Base-by-base conservation (phyloP, 1,140 invertebrate genomes). In the Hycleus phaleratus region DNA sequence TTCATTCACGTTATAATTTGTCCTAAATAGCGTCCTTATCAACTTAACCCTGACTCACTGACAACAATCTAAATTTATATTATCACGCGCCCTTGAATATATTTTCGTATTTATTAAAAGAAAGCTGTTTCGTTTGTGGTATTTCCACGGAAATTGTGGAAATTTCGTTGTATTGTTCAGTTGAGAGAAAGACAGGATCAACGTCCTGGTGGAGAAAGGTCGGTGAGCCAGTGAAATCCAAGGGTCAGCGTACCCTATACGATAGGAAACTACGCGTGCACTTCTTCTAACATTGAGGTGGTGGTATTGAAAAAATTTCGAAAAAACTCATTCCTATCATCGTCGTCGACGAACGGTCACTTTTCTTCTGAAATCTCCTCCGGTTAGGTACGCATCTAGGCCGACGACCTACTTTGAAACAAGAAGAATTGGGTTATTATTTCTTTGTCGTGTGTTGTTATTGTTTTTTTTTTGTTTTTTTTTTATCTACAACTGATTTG, bases 221-320 rank as follows among this genome's bases (percentile, higher is more conserved):
- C 59, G 62, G 45, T 56, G 54, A 51, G 59, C 55, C 55, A 64
- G 62, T 64, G 62, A 64, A 64, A 64, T 64, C 62, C 44, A 50
- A 50, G 59, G 62, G 59, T 64, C 62, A 61, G 40, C 58, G 62
- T 32, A 4, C 32, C 32, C 32, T 32, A 7, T 32, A 4, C 3
- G 18, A 32, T 32, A 32, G 32, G 32, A 32, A 32, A 7, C 32
- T 32, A 32, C 32, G 32, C 18, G 18, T 18, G 18, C 38, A 52
- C 62, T 49, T 46, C 1, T 18, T 18, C 18, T 18, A 18, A 18
- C 18, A 32, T 32, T 7, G 32, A 32, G 18, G 18, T 32, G 32
- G 32, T 5, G 7, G 7, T 32, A 32, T 7, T 5, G 32, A 32
- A 32, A 32, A 4, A 32, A 32, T 3, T 32, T 32, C 32, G 4